Percentiles rank a stretch among this genome's conserved stretches.
phyloP scores from a whole-genome alignment of 2,113 vertebrate genomes.

The Conger conger region DNA sequence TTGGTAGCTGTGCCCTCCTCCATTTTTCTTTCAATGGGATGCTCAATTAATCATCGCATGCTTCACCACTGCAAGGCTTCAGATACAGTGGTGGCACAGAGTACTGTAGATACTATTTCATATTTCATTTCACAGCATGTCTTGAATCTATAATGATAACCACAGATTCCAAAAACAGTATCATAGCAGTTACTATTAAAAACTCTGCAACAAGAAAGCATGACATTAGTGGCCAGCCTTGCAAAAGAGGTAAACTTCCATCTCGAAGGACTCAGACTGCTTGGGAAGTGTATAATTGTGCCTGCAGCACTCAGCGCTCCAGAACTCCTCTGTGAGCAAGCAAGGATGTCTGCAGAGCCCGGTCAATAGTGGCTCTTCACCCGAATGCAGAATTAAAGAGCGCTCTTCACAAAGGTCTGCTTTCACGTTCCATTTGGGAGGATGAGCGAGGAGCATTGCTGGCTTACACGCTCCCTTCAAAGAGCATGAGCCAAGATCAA shows the following conservation, averaged over 20 bases:
- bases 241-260: neutral
- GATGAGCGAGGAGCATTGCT: neutral
- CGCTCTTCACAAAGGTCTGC: neutral
- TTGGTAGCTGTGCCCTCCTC: neutral
- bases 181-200: neutral
- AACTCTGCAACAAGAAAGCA: neutral
- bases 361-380: neutral
- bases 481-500: neutral
- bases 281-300: neutral
- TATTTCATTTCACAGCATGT: too few relatives aligned
- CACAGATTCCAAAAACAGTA: too few relatives aligned
- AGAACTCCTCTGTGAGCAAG: neutral
- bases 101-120: neutral
- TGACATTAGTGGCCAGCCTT: slow-evolving; percentile 6
- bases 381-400: neutral
- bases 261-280: neutral
- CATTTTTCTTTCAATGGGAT: neutral
- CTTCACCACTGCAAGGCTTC: neutral
- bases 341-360: neutral
- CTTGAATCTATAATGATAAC: too few relatives aligned
- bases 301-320: neutral
- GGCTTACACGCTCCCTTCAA: neutral
- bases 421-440: slow-evolving; percentile 6
- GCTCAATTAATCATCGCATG: neutral
- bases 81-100: neutral